A percentile compares a stretch with the other conserved stretches of the same genome.
These are phyloP conservation scores for Gymnodraco acuticeps DNA, from an alignment of 2,797 vertebrate genomes.

Conservation along the genomic window DNA sequence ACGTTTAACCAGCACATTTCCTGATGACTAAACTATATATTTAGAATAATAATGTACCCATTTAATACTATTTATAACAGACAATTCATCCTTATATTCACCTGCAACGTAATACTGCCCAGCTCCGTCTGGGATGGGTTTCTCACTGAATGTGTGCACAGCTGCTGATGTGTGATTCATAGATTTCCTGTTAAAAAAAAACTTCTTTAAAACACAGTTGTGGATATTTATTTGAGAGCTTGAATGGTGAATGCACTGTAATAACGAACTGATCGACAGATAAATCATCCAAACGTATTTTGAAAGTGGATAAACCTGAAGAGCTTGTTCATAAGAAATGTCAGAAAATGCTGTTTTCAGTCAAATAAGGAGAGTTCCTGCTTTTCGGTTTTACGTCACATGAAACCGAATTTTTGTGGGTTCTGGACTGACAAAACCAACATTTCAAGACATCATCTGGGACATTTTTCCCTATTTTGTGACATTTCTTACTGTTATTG, in stretches of 20 bases:
- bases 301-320: too few relatives aligned
- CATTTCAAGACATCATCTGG: too few relatives aligned
- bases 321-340: too few relatives aligned
- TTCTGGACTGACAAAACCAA: too few relatives aligned
- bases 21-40: neutral
- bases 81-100: conserved; percentile 59
- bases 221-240: neutral
- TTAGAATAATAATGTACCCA: conserved; percentile 7
- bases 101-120: conserved; percentile 99
- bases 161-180: conserved; percentile 91
- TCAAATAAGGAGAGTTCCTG: too few relatives aligned
- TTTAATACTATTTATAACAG: neutral
- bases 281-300: too few relatives aligned
- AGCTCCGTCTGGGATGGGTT: conserved; percentile 94
- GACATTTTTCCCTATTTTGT: too few relatives aligned
- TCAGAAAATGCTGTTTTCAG: too few relatives aligned
- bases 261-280: too few relatives aligned
- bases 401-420: too few relatives aligned
- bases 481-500: neutral
- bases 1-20: conserved; percentile 2
- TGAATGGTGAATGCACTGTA: neutral
- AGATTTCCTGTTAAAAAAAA: conserved; percentile 86
- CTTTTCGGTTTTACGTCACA: too few relatives aligned
- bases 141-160: conserved; percentile 96
- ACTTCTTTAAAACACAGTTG: neutral